A percentile compares a stretch with the other conserved stretches of the same genome.
Evolutionary conservation across 2,888 invertebrate genomes (phyloP).

Genomic region (Nemurella pictetii): DNA sequence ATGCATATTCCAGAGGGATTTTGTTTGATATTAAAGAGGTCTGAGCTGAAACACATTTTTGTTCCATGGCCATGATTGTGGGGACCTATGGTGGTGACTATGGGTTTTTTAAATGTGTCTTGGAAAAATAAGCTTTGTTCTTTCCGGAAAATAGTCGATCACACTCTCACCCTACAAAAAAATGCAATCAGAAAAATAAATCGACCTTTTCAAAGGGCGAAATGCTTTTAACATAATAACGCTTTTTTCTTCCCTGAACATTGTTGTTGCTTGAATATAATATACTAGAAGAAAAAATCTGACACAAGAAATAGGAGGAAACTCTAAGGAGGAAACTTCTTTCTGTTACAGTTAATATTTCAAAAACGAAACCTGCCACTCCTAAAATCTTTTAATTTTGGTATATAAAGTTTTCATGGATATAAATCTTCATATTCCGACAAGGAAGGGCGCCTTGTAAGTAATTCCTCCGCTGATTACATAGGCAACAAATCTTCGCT

Average conservation of each 20-base stretch:
- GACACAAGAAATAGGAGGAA: background rate
- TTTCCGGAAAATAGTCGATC: background rate
- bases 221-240: background rate
- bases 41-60: background rate
- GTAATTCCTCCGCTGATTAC: background rate
- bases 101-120: background rate
- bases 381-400: background rate
- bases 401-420: background rate
- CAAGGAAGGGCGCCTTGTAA: background rate
- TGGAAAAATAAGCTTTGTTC: background rate
- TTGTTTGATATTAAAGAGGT: background rate
- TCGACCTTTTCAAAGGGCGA: background rate
- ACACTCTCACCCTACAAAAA: background rate
- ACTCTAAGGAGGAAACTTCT: background rate
- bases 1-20: background rate
- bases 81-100: no score
- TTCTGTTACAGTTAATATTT: background rate
- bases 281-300: background rate
- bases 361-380: background rate
- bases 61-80: no score
- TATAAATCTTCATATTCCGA: background rate
- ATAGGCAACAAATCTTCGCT: background rate
- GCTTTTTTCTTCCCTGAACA: background rate
- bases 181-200: background rate
- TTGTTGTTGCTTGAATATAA: background rate